Evolutionary conservation across 2,888 invertebrate genomes (phyloP).

Genomic region (Drosophila pseudotakahashii): DNA sequence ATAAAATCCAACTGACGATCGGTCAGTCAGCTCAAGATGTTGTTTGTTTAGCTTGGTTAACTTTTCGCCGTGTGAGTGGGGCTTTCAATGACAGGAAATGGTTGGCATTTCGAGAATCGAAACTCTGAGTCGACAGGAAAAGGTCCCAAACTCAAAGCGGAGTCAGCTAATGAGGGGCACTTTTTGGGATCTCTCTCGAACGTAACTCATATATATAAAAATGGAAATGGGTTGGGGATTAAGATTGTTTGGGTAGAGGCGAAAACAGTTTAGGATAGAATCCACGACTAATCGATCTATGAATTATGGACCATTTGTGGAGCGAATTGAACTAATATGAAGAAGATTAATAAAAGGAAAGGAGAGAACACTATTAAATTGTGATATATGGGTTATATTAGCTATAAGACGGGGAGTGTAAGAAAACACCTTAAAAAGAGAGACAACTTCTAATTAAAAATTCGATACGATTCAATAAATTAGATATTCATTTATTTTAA

Average conservation of each 20-base stretch:
- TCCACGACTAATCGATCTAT: conserved; percentile 18
- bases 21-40: conserved; percentile 12
- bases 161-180: conserved; percentile 35
- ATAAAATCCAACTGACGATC: conserved; percentile 10
- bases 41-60: conserved; percentile 48
- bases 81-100: conserved; percentile 65
- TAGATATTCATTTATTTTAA: too few relatives aligned
- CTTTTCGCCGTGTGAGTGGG: conserved; percentile 41
- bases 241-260: not conserved
- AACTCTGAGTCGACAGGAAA: conserved; percentile 38
- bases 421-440: not conserved
- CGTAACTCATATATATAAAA: conserved; percentile 1
- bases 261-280: conserved; percentile 12
- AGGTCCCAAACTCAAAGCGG: conserved; percentile 36
- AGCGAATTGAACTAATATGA: conserved; percentile 4
- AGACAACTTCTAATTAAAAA: too few relatives aligned
- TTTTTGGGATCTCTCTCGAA: conserved; percentile 16
- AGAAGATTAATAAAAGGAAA: not conserved
- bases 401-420: not conserved
- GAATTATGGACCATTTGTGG: conserved; percentile 22
- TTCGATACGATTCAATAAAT: too few relatives aligned
- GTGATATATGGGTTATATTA: conserved; percentile 7
- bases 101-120: conserved; percentile 69
- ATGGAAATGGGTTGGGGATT: not conserved
- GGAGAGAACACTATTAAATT: not conserved